These are phyloP conservation scores for Poeciliopsis retropinna DNA, from an alignment of 2,113 vertebrate species.

Conservation along the genomic window DNA sequence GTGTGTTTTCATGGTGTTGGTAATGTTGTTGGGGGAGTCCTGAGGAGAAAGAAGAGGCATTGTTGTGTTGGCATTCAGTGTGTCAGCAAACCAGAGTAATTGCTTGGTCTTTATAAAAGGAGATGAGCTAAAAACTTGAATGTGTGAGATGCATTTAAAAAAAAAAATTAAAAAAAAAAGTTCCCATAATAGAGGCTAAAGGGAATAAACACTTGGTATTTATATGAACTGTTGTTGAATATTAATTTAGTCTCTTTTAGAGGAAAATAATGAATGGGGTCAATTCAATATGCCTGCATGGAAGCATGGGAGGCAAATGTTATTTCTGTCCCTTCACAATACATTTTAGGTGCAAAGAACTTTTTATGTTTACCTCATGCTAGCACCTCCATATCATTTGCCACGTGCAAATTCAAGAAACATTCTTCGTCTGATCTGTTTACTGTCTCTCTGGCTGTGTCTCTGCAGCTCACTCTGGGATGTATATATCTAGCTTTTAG, in stretches of 20 bases:
- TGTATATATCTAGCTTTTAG: slow-evolving; percentile 78
- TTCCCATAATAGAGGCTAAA: slow-evolving; percentile 56
- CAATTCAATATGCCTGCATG: slow-evolving; percentile 60
- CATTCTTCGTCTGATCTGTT: slow-evolving; percentile 72
- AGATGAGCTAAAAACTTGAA: slow-evolving; percentile 58
- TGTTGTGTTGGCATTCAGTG: slow-evolving; percentile 73
- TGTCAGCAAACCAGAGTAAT: slow-evolving; percentile 73
- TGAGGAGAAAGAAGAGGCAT: slow-evolving; percentile 54
- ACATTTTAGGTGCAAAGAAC: slow-evolving; percentile 12
- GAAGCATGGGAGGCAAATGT: slow-evolving; percentile 48
- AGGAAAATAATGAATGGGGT: slow-evolving; percentile 45
- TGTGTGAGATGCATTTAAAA: slow-evolving; percentile 39
- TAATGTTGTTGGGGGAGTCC: slow-evolving; percentile 27
- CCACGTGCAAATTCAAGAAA: slow-evolving; percentile 63
- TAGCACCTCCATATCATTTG: slow-evolving; percentile 44
- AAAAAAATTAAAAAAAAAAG: slow-evolving; percentile 60
- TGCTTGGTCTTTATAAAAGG: slow-evolving; percentile 65
- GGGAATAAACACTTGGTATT: slow-evolving; percentile 62
- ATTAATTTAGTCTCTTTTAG: slow-evolving; percentile 50
- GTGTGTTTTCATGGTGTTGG: background rate
- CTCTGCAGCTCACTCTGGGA: slow-evolving; percentile 59
- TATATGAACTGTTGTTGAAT: slow-evolving; percentile 53
- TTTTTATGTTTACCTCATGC: slow-evolving; percentile 19
- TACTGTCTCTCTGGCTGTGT: slow-evolving; percentile 58
- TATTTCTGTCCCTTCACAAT: background rate